Conservation (phyloP, 1,140 invertebrate species). For the Danaus plexippus region DNA sequence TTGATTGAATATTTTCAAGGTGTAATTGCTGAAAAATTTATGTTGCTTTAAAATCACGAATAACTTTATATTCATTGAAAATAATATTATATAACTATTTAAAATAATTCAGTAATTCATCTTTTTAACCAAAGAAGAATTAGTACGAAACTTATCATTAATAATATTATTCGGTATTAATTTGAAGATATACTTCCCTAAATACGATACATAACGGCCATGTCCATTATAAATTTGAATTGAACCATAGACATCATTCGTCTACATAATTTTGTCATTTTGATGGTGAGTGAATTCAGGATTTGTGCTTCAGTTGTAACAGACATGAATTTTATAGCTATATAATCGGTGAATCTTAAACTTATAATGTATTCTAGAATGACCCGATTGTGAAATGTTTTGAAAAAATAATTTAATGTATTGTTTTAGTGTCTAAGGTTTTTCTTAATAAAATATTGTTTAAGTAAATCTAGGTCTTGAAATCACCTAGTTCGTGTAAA, state of each 20-base stretch:
- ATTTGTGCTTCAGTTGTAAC: slow-evolving; percentile 60
- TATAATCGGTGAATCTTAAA: slow-evolving; percentile 26
- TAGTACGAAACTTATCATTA: not conserved
- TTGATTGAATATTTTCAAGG: too few relatives aligned
- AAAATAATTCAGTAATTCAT: too few relatives aligned
- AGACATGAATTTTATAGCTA: slow-evolving; percentile 54
- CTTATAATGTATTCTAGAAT: slow-evolving; percentile 14
- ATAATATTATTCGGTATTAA: not conserved
- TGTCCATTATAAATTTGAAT: slow-evolving; percentile 51
- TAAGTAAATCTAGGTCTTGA: slow-evolving; percentile 15
- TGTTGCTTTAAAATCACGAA: not conserved
- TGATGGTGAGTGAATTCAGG: slow-evolving; percentile 39
- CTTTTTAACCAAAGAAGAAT: too few relatives aligned
- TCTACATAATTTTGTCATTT: slow-evolving; percentile 56
- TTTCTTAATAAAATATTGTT: slow-evolving; percentile 10
- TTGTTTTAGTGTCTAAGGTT: slow-evolving; percentile 10
- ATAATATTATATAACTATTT: slow-evolving; percentile 8
- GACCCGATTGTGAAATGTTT: not conserved
- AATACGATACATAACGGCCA: slow-evolving; percentile 32
- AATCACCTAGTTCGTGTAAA: slow-evolving; percentile 43
- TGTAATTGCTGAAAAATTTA: too few relatives aligned
- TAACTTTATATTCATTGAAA: not conserved
- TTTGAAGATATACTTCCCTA: not conserved
- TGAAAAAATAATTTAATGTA: slow-evolving; percentile 9
- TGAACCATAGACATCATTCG: slow-evolving; percentile 41